phyloP scores from a whole-genome alignment of 2,797 vertebrate species.

The Ficedula albicollis region DNA sequence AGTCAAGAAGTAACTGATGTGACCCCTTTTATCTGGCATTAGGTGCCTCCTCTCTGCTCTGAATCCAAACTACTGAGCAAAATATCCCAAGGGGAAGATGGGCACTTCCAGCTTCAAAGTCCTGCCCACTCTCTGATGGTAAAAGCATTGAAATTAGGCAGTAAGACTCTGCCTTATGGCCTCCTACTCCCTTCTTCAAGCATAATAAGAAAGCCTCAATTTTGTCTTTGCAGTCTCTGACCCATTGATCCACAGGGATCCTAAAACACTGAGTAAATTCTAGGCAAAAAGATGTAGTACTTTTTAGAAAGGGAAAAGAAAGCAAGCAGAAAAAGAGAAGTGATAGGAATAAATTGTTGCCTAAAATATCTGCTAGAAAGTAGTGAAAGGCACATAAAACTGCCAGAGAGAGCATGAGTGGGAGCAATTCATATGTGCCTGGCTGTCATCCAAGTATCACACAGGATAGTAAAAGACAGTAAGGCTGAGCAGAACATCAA shows the following conservation, averaged over 20 bases:
- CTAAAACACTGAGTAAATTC: not conserved
- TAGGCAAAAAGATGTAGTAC: not conserved
- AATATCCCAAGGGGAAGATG: not conserved
- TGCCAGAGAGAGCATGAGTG: conserved; percentile 37
- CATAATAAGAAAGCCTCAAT: not conserved
- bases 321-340: not conserved
- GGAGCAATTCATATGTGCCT: conserved; percentile 62
- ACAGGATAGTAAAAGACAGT: conserved; percentile 70
- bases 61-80: not conserved
- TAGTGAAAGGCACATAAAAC: conserved; percentile 50
- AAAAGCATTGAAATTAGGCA: not conserved
- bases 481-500: conserved; percentile 69
- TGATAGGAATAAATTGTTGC: conserved; percentile 44
- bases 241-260: not conserved
- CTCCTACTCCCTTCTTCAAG: not conserved
- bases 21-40: not conserved
- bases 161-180: not conserved
- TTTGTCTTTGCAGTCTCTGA: not conserved
- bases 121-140: not conserved
- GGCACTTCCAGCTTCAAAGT: not conserved
- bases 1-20: not conserved
- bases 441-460: conserved; percentile 67
- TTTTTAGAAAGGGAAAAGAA: conserved; percentile 32
- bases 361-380: conserved; percentile 48
- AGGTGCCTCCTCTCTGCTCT: not conserved